Conservation (phyloP, 2,113 vertebrate species). For the Etheostoma spectabile region DNA sequence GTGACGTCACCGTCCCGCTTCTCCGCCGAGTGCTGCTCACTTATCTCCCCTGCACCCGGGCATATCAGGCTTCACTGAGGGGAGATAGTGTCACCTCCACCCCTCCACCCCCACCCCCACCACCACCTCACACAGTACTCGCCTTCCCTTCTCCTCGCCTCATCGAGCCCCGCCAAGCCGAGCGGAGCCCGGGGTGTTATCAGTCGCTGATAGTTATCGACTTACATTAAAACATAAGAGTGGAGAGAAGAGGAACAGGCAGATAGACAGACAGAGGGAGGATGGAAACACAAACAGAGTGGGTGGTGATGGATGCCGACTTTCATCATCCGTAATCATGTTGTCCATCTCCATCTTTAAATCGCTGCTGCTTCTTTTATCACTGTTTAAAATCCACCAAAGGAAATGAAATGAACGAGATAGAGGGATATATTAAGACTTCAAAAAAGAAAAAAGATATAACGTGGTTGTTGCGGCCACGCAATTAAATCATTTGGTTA, state of each 20-base stretch:
- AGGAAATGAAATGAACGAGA: slow-evolving; percentile 51
- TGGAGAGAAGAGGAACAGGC: slow-evolving; percentile 37
- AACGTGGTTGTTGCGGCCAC: slow-evolving; percentile 19
- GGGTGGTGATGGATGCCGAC: slow-evolving; percentile 73
- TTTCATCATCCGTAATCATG: slow-evolving; percentile 79
- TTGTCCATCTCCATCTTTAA: slow-evolving; percentile 75
- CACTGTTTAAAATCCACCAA: slow-evolving; percentile 64
- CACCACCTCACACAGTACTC: slow-evolving; percentile 33
- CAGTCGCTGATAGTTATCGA: slow-evolving; percentile 76
- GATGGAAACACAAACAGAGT: slow-evolving; percentile 71
- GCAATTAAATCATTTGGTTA: slow-evolving; percentile 69
- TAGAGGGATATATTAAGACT: slow-evolving; percentile 41
- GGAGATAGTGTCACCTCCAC: slow-evolving; percentile 67
- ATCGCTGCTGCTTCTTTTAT: slow-evolving; percentile 64
- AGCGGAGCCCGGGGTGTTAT: slow-evolving; percentile 66
- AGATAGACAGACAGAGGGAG: slow-evolving; percentile 58
- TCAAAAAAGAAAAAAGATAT: slow-evolving; percentile 30
- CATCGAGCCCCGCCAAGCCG: slow-evolving; percentile 51
- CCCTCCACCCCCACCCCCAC: not conserved
- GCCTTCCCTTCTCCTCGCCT: slow-evolving; percentile 48
- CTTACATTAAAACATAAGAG: slow-evolving; percentile 78
- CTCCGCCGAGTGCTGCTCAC: slow-evolving; percentile 35
- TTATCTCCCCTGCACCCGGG: slow-evolving; percentile 66
- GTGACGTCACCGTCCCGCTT: slow-evolving; percentile 51
- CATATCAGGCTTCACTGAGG: slow-evolving; percentile 67